phyloP scores from a whole-genome alignment of 2,113 vertebrate genomes.

The Cephalopterus ornatus region DNA sequence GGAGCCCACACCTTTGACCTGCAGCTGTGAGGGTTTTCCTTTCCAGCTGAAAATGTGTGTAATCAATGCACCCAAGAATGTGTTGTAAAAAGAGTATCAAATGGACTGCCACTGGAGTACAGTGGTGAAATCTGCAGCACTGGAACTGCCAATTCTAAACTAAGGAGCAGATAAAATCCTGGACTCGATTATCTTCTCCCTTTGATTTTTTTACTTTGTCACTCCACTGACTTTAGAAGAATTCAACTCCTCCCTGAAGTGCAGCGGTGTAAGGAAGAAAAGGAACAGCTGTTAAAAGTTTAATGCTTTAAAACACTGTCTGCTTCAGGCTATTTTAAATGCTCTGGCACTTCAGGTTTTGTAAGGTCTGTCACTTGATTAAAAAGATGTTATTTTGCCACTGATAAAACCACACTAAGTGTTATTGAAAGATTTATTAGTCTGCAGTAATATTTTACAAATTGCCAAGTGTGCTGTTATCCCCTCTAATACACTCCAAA shows the following conservation, averaged over 20 bases:
- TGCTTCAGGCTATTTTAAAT: slow-evolving; percentile 7
- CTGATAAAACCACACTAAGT: background rate
- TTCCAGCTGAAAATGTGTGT: background rate
- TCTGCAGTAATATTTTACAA: background rate
- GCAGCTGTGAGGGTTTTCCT: background rate
- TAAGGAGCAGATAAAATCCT: background rate
- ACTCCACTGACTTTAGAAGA: background rate
- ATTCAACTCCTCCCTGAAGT: background rate
- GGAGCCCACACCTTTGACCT: background rate
- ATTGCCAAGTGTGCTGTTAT: background rate
- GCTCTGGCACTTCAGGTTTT: background rate
- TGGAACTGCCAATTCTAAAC: background rate
- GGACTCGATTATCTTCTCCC: background rate
- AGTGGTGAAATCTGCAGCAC: background rate
- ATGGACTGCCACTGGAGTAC: background rate
- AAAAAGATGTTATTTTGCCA: background rate
- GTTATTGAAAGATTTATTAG: background rate
- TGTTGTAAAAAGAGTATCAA: background rate
- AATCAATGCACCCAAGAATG: background rate
- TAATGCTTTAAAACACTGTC: background rate
- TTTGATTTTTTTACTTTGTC: background rate
- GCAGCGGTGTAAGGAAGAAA: background rate
- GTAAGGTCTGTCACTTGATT: background rate
- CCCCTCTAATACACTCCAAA: background rate
- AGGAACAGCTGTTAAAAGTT: slow-evolving; percentile 21